Evolutionary conservation across 1,140 invertebrate genomes (phyloP).

Genomic region (Drosophila burlai): DNA sequence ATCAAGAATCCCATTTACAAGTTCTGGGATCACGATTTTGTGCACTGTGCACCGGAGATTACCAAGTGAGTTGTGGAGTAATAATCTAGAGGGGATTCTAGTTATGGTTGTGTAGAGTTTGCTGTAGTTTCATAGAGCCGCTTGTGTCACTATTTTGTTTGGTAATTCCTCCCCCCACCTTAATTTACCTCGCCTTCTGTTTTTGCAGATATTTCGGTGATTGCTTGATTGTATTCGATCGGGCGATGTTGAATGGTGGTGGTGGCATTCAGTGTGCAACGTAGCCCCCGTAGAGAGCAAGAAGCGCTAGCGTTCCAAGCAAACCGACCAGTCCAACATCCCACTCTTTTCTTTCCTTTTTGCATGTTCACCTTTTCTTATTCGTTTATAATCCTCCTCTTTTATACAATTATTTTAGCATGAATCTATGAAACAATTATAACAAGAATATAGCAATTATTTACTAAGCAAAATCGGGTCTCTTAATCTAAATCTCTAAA

Average conservation of each 20-base stretch:
- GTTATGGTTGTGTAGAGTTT: conserved; percentile 22
- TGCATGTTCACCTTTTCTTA: conserved; percentile 47
- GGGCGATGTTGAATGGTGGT: conserved; percentile 48
- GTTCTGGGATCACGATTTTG: conserved; percentile 99
- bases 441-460: conserved; percentile 23
- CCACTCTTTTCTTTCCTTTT: conserved; percentile 26
- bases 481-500: neutral
- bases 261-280: conserved; percentile 55
- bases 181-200: conserved; percentile 47
- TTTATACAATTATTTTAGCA: conserved; percentile 43
- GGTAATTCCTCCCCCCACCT: neutral
- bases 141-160: neutral
- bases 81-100: no score
- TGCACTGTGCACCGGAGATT: conserved; percentile 99
- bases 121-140: conserved; percentile 18
- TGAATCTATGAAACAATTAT: conserved; percentile 19
- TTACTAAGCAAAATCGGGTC: conserved; percentile 24
- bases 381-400: conserved; percentile 42
- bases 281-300: conserved; percentile 37
- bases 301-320: conserved; percentile 25
- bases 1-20: conserved; percentile 99
- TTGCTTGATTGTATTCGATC: conserved; percentile 86
- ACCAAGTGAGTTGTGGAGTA: conserved; percentile 91
- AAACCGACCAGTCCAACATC: conserved; percentile 9
- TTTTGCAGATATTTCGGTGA: conserved; percentile 88